These are phyloP conservation scores for Mylabris phalerata DNA, from an alignment of 1,140 invertebrate species.

Conservation along the genomic window DNA sequence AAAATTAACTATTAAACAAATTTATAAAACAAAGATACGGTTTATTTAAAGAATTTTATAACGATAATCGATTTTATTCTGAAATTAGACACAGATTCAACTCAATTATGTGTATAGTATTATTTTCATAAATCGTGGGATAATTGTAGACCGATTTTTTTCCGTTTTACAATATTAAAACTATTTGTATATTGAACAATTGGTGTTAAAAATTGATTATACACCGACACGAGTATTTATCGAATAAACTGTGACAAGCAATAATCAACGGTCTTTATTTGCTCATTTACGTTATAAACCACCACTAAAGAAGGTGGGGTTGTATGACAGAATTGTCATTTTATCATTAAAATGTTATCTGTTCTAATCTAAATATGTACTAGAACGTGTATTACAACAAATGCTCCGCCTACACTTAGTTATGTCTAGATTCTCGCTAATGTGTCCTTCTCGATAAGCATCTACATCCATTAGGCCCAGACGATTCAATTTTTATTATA, in stretches of 20 bases:
- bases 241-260: constrained; percentile 7
- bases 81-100: no score
- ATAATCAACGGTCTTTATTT: constrained; percentile 6
- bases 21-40: no score
- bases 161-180: no score
- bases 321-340: constrained; percentile 17
- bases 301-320: constrained; percentile 1
- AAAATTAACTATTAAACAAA: no score
- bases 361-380: constrained; percentile 9
- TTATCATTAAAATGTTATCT: constrained; percentile 13
- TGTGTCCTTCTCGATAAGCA: constrained; percentile 13
- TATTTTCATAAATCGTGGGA: no score
- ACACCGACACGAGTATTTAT: not conserved
- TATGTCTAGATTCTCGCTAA: constrained; percentile 10
- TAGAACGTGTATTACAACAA: constrained; percentile 6
- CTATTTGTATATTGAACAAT: constrained; percentile 3
- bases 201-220: constrained; percentile 10
- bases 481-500: not conserved
- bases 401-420: constrained; percentile 8
- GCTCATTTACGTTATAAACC: constrained; percentile 4
- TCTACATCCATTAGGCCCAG: constrained; percentile 12
- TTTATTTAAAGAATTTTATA: no score
- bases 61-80: no score
- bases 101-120: no score
- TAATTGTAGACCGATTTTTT: no score